Evolutionary conservation across 2,113 vertebrate genomes (phyloP).

Genomic region (Elanus axillaris): DNA sequence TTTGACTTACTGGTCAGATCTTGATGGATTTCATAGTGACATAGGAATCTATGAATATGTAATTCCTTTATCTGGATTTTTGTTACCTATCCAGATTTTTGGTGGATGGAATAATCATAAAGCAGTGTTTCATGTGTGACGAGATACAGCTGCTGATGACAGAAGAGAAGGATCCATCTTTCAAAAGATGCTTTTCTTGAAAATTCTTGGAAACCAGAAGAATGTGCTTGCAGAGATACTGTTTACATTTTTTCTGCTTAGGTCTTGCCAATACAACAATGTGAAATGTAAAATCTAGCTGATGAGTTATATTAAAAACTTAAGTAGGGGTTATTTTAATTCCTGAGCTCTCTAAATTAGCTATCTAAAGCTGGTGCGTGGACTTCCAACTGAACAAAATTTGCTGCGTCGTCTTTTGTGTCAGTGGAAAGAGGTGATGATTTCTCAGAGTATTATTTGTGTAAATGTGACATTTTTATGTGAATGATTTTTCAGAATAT

Average conservation of each 20-base stretch:
- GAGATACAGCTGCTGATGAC: background rate
- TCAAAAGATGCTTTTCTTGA: background rate
- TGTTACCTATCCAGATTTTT: background rate
- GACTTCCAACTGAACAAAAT: background rate
- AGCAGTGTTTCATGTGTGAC: background rate
- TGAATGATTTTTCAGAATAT: background rate
- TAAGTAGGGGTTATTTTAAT: background rate
- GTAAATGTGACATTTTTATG: background rate
- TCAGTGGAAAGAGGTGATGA: fast-evolving
- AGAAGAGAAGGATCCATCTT: background rate
- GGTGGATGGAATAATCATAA: background rate
- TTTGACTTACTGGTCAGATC: background rate
- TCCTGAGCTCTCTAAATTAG: background rate
- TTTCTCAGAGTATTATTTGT: background rate
- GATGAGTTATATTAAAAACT: background rate
- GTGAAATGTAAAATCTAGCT: background rate
- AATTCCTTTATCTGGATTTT: background rate
- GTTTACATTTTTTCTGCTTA: background rate
- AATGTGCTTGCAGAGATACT: background rate
- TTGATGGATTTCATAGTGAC: background rate
- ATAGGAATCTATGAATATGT: background rate
- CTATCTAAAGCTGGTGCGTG: background rate
- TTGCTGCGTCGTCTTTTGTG: background rate
- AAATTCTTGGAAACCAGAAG: background rate
- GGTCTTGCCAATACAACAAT: background rate